Evolutionary conservation across 1,140 invertebrate species (phyloP), one percentile per base, ranked within the genome.

Genomic region (Tetranychus cinnabarinus): DNA sequence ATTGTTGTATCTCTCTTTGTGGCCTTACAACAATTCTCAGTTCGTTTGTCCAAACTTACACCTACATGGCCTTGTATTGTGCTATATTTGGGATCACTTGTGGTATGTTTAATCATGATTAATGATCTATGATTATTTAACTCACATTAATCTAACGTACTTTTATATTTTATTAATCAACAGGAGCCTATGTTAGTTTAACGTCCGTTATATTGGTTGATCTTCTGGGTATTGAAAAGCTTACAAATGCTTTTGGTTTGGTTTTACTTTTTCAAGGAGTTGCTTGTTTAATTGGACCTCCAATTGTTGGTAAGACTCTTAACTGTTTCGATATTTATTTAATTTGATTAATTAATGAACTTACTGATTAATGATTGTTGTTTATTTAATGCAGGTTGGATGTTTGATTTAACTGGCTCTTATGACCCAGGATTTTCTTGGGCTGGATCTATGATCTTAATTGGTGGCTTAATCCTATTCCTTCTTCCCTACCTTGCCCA

Each of bases 381-480:
- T 42, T 48, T 58, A 4, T 4, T 62, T 34, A n/a, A 58, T 10
- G 54, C 31, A 91, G 89, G 88, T 63, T 82, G 76, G 73, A 70
- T 93, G 58, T 87, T 80, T 68, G 89, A 93, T 68, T 70, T 73
- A 1, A 74, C 81, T 7, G 62, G 77, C n/a, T 84, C 85, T 5
- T 92, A 91, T 71, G 74, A 85, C 68, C 81, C 82, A 15, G 86
- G 83, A 3, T 95, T 93, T 71, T n/a, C 54, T n/a, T 47, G 23
- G 36, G 82, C 85, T 8, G 90, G 89, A 2, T 69, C 77, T 2
- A 82, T 85, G 70, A 88, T 96, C 52, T 80, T 82, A 1, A 58
- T 88, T 33, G 90, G 87, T 72, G 91, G 92, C 10, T 33, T 87
- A 6, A 88, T 96, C 74, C 76, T 96, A 48, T 95, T 88, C 71